phyloP scores from a whole-genome alignment of 2,113 vertebrate species.

The Serranochromis macrocephalus region DNA sequence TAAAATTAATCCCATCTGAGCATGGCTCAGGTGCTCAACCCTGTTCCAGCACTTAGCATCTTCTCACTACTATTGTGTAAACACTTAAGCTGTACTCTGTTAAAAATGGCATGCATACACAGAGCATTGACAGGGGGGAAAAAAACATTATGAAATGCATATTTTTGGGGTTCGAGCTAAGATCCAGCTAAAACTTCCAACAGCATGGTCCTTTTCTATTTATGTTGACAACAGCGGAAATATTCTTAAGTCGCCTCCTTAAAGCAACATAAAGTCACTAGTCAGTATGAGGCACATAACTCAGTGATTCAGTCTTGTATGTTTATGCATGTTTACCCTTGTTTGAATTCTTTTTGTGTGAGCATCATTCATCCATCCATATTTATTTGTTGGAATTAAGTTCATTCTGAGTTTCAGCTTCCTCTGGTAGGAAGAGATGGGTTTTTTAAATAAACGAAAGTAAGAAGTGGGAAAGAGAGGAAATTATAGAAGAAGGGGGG shows the following conservation, averaged over 20 bases:
- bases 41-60: neutral
- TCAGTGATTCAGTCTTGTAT: neutral
- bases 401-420: neutral
- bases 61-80: neutral
- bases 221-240: neutral
- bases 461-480: neutral
- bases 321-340: neutral
- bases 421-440: neutral
- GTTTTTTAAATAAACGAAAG: neutral
- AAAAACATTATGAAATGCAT: neutral
- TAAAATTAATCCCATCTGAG: neutral
- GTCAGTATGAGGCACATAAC: neutral
- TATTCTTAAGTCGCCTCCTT: neutral
- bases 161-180: neutral
- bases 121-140: neutral
- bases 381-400: neutral
- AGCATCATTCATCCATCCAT: neutral
- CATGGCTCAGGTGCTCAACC: neutral
- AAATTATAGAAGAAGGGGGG: neutral
- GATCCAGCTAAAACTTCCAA: neutral
- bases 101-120: neutral
- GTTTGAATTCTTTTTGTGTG: neutral
- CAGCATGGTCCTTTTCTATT: neutral
- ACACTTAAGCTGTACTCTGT: neutral
- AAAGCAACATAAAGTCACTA: neutral